Conservation (phyloP, 2,113 vertebrate species). For the Lagopus leucura region DNA sequence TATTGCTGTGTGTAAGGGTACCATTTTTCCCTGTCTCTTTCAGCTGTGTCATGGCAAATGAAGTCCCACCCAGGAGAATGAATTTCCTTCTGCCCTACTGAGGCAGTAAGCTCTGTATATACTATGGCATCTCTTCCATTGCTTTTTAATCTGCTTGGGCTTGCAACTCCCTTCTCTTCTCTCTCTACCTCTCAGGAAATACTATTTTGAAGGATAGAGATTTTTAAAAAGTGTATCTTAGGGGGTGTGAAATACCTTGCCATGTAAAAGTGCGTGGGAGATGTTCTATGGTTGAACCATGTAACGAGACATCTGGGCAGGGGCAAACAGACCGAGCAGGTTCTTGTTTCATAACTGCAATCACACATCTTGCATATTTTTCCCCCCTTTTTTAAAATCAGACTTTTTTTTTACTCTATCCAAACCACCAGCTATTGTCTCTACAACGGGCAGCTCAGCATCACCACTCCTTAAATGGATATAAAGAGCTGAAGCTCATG, state of each 20-base stretch:
- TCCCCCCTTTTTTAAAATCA: background rate
- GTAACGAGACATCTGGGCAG: background rate
- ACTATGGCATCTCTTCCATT: fast-evolving
- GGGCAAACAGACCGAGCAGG: background rate
- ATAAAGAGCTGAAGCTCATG: background rate
- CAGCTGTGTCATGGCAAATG: background rate
- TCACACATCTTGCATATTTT: background rate
- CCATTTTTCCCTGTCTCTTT: background rate
- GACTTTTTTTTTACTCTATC: background rate
- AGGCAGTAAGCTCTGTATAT: fast-evolving
- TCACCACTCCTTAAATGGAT: background rate
- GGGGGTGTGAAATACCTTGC: background rate
- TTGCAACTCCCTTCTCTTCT: background rate
- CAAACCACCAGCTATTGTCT: background rate
- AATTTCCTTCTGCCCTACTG: background rate
- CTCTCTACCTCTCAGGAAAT: background rate
- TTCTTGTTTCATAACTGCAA: background rate
- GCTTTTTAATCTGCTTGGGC: background rate
- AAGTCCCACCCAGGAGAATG: background rate
- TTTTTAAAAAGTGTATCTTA: background rate
- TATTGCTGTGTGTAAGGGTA: background rate
- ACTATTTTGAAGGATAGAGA: background rate
- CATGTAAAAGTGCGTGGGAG: fast-evolving
- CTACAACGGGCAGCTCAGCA: background rate
- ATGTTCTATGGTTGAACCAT: background rate